Evolutionary conservation across 2,888 invertebrate genomes (phyloP).

Genomic region (Galeruca laticollis): DNA sequence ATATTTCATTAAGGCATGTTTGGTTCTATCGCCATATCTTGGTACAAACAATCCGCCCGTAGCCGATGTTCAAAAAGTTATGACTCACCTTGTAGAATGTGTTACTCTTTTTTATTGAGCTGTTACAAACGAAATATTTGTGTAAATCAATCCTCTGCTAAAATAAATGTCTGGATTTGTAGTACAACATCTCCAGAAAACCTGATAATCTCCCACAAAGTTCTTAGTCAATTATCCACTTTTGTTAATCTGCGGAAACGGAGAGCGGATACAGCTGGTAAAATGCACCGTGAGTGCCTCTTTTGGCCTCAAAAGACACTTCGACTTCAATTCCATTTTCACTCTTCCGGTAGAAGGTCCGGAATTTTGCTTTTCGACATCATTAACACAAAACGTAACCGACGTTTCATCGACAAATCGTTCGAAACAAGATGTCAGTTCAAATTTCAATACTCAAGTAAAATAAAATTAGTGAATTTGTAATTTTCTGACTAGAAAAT

Average conservation of each 20-base stretch:
- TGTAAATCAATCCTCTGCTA: neutral
- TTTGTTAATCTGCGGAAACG: slow-evolving; percentile 63
- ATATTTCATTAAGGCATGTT: no score
- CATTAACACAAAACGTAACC: neutral
- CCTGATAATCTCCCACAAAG: neutral
- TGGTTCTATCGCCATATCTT: no score
- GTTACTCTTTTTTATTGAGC: no score
- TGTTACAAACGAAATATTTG: neutral
- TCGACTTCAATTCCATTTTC: slow-evolving; percentile 38
- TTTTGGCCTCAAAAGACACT: slow-evolving; percentile 61
- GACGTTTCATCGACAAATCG: neutral
- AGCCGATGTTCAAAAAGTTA: no score
- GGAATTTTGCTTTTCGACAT: slow-evolving; percentile 1
- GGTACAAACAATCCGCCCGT: no score
- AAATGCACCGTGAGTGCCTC: slow-evolving; percentile 56
- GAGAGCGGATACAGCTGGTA: slow-evolving; percentile 55
- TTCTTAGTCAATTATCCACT: slow-evolving; percentile 64
- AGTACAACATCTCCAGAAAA: neutral
- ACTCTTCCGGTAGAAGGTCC: neutral
- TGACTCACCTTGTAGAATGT: no score
- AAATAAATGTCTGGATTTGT: slow-evolving; percentile 3
- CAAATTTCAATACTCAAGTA: neutral
- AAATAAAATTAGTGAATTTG: no score
- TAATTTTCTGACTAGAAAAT: no score
- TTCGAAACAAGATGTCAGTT: neutral